Evolutionary conservation across 1,140 invertebrate species (phyloP).

Genomic region (Tetragonula clypearis): DNA sequence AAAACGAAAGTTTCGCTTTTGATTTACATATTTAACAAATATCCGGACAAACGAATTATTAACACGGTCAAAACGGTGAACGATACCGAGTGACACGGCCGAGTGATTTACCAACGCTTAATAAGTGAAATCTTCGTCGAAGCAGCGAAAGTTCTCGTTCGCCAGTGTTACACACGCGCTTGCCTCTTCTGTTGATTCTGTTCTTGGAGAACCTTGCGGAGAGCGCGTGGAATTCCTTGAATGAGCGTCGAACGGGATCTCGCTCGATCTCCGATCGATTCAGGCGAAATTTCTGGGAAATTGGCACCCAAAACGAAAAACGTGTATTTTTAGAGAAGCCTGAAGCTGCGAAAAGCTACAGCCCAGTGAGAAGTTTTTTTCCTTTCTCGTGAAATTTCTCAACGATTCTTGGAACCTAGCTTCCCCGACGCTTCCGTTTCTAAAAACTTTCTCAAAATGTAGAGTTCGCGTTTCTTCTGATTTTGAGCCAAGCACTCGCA

Average conservation of each 20-base stretch:
- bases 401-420: too few species aligned
- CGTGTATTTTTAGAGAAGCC: too few species aligned
- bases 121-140: constrained; percentile 32
- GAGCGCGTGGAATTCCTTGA: not conserved
- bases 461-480: too few species aligned
- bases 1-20: not conserved
- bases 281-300: not conserved
- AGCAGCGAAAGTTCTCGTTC: constrained; percentile 24
- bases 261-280: not conserved
- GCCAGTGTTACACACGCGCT: not conserved
- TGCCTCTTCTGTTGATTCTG: not conserved
- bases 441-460: too few species aligned
- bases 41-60: constrained; percentile 18
- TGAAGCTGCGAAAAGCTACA: too few species aligned
- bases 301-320: not conserved
- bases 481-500: too few species aligned
- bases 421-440: too few species aligned
- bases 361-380: too few species aligned
- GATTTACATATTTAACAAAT: constrained; percentile 23
- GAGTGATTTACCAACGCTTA: constrained; percentile 38
- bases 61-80: not conserved
- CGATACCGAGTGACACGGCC: not conserved
- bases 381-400: too few species aligned
- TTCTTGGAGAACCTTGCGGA: too few species aligned
- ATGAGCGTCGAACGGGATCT: not conserved